Percentiles rank a stretch among this genome's conserved stretches.
These are phyloP conservation scores for Isichthys henryi DNA, from an alignment of 2,113 vertebrate species.

Conservation along the genomic window DNA sequence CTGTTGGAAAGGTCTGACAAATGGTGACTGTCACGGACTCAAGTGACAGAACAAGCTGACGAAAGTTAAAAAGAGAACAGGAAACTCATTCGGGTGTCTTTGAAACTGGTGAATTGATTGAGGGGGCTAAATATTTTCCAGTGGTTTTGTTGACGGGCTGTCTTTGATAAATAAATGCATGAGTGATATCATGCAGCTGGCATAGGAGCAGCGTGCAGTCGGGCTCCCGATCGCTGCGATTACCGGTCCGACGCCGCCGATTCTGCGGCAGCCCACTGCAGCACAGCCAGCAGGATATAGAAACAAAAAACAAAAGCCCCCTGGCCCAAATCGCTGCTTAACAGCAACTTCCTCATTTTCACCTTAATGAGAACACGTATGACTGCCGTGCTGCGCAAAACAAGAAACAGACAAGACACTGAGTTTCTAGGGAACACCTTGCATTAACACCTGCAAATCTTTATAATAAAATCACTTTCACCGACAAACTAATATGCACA, in stretches of 20 bases:
- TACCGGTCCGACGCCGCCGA: background rate
- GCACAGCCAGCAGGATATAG: background rate
- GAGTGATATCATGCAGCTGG: background rate
- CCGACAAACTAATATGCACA: background rate
- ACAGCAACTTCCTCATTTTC: background rate
- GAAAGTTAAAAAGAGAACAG: conserved; percentile 22
- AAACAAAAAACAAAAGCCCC: background rate
- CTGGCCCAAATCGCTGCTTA: background rate
- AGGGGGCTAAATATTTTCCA: background rate
- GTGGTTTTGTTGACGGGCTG: background rate
- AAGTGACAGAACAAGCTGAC: conserved; percentile 8
- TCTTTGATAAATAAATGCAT: background rate
- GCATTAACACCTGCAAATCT: background rate
- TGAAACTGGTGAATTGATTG: background rate
- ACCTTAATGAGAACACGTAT: background rate
- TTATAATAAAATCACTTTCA: background rate
- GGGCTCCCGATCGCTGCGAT: background rate
- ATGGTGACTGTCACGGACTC: background rate
- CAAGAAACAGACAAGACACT: background rate
- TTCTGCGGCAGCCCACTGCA: background rate
- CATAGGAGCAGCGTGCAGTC: background rate
- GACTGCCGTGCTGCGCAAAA: background rate
- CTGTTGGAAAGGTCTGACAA: background rate
- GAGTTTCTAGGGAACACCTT: background rate
- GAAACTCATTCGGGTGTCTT: conserved; percentile 13